Evolutionary conservation across 2,888 invertebrate species (phyloP).

Genomic region (Diogma glabrata): DNA sequence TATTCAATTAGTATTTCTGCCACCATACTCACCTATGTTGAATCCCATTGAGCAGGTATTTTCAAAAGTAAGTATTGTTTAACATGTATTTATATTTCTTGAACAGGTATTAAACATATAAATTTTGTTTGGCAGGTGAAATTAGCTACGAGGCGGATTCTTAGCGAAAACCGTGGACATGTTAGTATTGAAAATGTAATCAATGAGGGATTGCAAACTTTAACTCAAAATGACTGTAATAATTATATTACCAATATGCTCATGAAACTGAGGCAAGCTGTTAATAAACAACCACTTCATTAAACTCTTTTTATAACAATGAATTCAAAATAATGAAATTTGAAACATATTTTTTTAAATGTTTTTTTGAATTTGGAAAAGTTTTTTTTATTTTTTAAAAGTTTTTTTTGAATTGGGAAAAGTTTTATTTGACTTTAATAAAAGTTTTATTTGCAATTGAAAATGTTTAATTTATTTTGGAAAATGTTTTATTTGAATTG

Average conservation of each 20-base stretch:
- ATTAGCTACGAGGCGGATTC: not conserved
- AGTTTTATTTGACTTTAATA: not conserved
- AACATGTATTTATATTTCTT: not conserved
- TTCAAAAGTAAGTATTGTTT: constrained; percentile 7
- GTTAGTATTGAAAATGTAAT: not conserved
- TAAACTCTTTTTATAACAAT: not conserved
- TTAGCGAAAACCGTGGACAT: too few species aligned
- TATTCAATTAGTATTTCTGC: not conserved
- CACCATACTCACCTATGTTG: too few species aligned
- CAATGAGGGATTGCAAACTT: not conserved
- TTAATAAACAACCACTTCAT: not conserved
- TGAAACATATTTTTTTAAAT: not conserved
- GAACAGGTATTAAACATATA: not conserved
- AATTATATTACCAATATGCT: not conserved
- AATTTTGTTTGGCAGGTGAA: not conserved
- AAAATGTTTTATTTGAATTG: too few species aligned
- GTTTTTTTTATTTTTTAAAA: not conserved
- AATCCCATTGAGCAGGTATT: constrained; percentile 7
- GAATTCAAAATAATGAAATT: not conserved
- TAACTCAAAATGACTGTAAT: too few species aligned
- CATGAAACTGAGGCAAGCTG: not conserved
- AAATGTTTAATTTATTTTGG: too few species aligned
- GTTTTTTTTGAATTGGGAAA: not conserved
- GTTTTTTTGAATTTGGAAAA: not conserved
- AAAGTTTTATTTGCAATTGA: too few species aligned